Base-by-base conservation (phyloP, 23 tunicate species). In the Clavelina lepadiformis region DNA sequence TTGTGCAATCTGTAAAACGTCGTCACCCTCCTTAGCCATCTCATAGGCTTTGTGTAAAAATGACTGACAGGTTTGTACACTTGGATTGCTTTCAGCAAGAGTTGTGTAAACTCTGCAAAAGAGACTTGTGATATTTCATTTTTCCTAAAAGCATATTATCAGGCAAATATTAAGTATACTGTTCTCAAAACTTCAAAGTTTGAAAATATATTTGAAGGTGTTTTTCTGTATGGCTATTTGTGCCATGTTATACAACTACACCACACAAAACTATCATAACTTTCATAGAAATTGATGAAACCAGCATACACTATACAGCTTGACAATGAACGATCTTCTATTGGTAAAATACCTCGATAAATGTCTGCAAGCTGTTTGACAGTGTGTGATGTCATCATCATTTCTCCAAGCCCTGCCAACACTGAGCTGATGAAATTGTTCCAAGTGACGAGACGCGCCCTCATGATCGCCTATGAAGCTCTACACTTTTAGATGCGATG, bases 1-100 rank as follows among this genome's bases (percentile, higher is more conserved):
- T 33, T 37, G 56, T n/a, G 89, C 89, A 54, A 74, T 65, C 74
- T 89, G 97, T 33, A 81, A 30, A 11, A 57, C 32, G 65, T 89
- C 97, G 22, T 75, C 82, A 11, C 97, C 85, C 46, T 89, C 97
- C 29, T 69, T 71, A 0, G 97, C 80, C 73, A 89, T 57, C 0
- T 69, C 58, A 35, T 56, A 77, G 0, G 89, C 82, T 33, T 72
- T 58, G 72, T 89, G 65, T 13, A 89, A 55, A 26, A 53, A 51
- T n/a, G 69, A 38, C 21, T 56, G 80, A 7, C 51, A 33, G 30
- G 77, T 80, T 28, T 26, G 51, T 13, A 45, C 30, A 28, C 58
- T 68, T 13, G 38, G 7, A 23, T 58, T 31, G 13, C 32, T 63
- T 6, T 81, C 78, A 3, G 97, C 76, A 1, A 89, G 70, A 3